A percentile compares a stretch with the other conserved stretches of the same genome.
Evolutionary conservation across 23 tunicate genomes (phyloP).

Genomic region (Ciona savignyi): DNA sequence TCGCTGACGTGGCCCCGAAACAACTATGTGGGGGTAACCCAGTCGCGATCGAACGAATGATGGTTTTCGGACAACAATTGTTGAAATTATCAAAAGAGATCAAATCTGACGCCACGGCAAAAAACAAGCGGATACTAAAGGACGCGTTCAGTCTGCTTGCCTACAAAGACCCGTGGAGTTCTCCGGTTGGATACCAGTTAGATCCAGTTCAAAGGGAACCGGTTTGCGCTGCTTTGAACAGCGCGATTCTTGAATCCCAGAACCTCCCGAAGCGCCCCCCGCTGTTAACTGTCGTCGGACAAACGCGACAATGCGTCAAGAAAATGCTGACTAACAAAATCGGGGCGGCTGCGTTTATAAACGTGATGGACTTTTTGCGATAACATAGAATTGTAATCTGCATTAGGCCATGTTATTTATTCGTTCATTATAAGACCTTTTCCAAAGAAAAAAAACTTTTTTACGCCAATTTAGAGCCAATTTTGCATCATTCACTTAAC

Average conservation of each 20-base stretch:
- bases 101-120: slow-evolving; percentile 38
- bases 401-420: too few species aligned
- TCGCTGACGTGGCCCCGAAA: slow-evolving; percentile 16
- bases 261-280: slow-evolving; percentile 80
- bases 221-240: slow-evolving; percentile 70
- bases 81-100: slow-evolving; percentile 35
- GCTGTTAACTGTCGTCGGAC: slow-evolving; percentile 56
- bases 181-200: slow-evolving; percentile 79
- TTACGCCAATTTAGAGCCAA: too few species aligned
- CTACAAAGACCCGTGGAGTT: slow-evolving; percentile 79
- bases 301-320: slow-evolving; percentile 58
- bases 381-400: too few species aligned
- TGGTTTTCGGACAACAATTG: slow-evolving; percentile 78
- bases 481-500: too few species aligned
- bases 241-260: slow-evolving; percentile 78
- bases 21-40: slow-evolving; percentile 74
- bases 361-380: slow-evolving; percentile 57
- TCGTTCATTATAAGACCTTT: too few species aligned
- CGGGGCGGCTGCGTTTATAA: slow-evolving; percentile 77
- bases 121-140: slow-evolving; percentile 49
- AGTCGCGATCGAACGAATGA: slow-evolving; percentile 62
- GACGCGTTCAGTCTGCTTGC: slow-evolving; percentile 92
- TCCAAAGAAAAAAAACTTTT: too few species aligned
- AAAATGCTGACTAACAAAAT: slow-evolving; percentile 71
- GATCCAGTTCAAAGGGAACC: slow-evolving; percentile 77